A percentile compares a stretch with the other conserved stretches of the same genome.
Evolutionary conservation across 2,797 vertebrate genomes (phyloP).

Genomic region (Falco berigora): DNA sequence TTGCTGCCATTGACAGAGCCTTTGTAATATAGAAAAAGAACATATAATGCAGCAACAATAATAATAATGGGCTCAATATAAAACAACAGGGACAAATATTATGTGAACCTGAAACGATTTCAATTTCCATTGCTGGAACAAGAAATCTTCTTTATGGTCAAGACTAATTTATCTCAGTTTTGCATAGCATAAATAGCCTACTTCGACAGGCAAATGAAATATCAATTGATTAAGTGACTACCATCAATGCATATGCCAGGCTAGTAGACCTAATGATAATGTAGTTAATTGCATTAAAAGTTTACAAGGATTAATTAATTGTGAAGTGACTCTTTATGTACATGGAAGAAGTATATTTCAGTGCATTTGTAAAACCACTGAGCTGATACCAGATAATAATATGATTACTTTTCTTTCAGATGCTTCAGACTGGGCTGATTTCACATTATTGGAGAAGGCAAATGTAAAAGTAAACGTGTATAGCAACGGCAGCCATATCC

Average conservation of each 20-base stretch:
- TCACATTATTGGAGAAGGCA: neutral
- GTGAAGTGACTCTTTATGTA: neutral
- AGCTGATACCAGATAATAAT: neutral
- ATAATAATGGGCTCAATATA: neutral
- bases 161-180: neutral
- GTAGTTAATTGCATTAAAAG: neutral
- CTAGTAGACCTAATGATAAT: neutral
- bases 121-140: neutral
- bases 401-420: neutral
- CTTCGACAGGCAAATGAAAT: conserved; percentile 14
- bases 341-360: neutral
- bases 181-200: neutral
- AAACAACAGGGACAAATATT: conserved; percentile 3
- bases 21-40: neutral
- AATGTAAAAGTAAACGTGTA: neutral
- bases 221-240: neutral
- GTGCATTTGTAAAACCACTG: neutral
- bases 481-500: neutral
- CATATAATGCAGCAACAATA: neutral
- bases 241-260: neutral
- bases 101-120: neutral
- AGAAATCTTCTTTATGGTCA: neutral
- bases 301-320: neutral
- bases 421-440: neutral
- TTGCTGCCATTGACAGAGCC: neutral